These are phyloP conservation scores for Podargus strigoides DNA, from an alignment of 2,797 vertebrate genomes.

Conservation along the genomic window DNA sequence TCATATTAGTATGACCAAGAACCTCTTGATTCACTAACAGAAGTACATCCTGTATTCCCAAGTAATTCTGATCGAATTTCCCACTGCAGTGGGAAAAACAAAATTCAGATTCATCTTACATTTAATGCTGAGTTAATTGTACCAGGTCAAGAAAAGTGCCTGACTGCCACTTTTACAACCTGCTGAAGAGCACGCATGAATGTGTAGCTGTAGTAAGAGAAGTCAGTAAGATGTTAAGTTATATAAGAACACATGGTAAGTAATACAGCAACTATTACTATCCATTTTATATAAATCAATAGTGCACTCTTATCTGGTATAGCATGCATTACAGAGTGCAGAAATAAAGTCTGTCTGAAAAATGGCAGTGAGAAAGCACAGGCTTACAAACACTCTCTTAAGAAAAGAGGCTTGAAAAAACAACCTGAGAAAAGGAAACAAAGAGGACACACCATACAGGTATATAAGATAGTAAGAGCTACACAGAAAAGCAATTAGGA, in stretches of 20 bases:
- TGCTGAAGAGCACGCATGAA: neutral
- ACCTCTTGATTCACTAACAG: neutral
- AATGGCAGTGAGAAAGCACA: neutral
- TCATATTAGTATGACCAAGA: neutral
- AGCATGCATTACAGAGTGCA: neutral
- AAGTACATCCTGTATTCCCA: neutral
- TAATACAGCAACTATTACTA: neutral
- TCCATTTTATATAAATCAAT: neutral
- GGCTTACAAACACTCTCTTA: neutral
- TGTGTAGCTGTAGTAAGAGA: neutral
- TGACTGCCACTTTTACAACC: neutral
- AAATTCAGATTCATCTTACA: neutral
- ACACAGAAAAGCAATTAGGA: constrained; percentile 6
- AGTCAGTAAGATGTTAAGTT: neutral
- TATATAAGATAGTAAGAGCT: neutral
- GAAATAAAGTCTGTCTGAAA: neutral
- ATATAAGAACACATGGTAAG: neutral
- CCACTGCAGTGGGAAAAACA: neutral
- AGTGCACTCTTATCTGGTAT: neutral
- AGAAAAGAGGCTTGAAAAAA: neutral
- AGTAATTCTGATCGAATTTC: neutral
- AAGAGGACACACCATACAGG: neutral
- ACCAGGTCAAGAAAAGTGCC: neutral
- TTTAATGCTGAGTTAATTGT: neutral
- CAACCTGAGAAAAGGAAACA: neutral